phyloP scores from a whole-genome alignment of 1,140 invertebrate species.

The Drepana arcuata region DNA sequence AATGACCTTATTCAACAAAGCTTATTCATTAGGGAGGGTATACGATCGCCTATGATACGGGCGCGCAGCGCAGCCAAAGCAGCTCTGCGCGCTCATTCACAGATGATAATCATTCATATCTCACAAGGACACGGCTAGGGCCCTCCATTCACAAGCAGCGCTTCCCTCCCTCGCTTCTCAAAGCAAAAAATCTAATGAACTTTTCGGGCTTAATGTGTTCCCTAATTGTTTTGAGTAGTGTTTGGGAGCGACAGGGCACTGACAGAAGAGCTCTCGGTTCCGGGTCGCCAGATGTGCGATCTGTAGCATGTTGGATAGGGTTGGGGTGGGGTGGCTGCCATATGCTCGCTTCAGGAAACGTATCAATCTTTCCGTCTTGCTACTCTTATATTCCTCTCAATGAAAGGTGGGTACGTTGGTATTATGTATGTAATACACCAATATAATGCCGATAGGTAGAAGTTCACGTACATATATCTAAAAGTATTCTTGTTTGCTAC shows the following conservation, averaged over 20 bases:
- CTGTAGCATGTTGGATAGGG: constrained; percentile 17
- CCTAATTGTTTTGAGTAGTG: constrained; percentile 21
- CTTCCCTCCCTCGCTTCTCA: constrained; percentile 16
- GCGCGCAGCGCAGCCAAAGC: too few species aligned
- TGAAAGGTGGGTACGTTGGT: too few species aligned
- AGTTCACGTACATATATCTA: too few species aligned
- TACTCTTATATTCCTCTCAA: too few species aligned
- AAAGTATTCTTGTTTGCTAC: too few species aligned
- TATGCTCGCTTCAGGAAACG: constrained; percentile 22
- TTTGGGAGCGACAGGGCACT: constrained; percentile 15
- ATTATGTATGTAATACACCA: too few species aligned
- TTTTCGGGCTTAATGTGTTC: constrained; percentile 36
- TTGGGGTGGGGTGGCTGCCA: constrained; percentile 14
- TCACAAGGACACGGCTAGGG: constrained; percentile 24
- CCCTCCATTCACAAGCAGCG: constrained; percentile 32
- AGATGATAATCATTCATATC: constrained; percentile 24
- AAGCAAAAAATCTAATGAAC: constrained; percentile 31
- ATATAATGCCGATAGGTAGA: too few species aligned
- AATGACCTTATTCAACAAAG: too few species aligned
- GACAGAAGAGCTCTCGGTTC: constrained; percentile 29
- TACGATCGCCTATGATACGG: too few species aligned
- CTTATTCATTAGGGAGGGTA: too few species aligned
- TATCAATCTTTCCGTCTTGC: constrained; percentile 23
- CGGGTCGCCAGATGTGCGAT: constrained; percentile 31
- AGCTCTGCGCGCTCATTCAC: constrained; percentile 5